Percentiles rank a stretch among this genome's conserved stretches.
These are phyloP conservation scores for Anagyrus pseudococci DNA, from an alignment of 2,888 invertebrate species.

Conservation along the genomic window DNA sequence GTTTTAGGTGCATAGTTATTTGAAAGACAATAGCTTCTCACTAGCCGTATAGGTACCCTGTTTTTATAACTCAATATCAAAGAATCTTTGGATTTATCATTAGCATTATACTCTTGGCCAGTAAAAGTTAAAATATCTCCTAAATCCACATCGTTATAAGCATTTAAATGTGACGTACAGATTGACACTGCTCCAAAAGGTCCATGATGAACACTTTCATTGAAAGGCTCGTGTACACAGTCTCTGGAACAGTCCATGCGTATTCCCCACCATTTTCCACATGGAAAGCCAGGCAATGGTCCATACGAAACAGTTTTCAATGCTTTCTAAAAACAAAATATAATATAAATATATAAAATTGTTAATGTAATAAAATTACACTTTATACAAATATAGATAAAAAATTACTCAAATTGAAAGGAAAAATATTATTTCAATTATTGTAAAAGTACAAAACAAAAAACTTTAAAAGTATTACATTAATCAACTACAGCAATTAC, in stretches of 20 bases:
- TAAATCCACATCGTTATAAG: constrained; percentile 51
- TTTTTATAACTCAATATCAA: constrained; percentile 50
- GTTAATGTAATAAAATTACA: not conserved
- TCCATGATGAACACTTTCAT: constrained; percentile 50
- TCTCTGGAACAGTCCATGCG: constrained; percentile 58
- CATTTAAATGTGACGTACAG: constrained; percentile 49
- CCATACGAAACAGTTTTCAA: constrained; percentile 47
- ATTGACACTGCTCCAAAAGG: constrained; percentile 54
- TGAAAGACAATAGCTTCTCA: constrained; percentile 53
- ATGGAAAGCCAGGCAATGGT: constrained; percentile 47
- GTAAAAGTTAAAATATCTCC: constrained; percentile 55
- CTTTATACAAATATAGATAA: not conserved
- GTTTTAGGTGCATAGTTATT: constrained; percentile 56
- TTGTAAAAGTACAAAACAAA: not conserved
- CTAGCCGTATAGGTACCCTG: constrained; percentile 53
- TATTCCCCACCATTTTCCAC: constrained; percentile 59
- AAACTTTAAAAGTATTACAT: not conserved
- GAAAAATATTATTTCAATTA: not conserved
- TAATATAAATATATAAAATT: not conserved
- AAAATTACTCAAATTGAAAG: not conserved
- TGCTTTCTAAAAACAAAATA: constrained; percentile 20
- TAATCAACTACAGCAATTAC: no score
- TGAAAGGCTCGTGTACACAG: constrained; percentile 53
- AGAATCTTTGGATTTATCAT: constrained; percentile 43
- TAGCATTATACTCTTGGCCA: constrained; percentile 41